These are phyloP conservation scores for Sinhomidia bicolor DNA, from an alignment of 2,888 invertebrate species.

Conservation along the genomic window DNA sequence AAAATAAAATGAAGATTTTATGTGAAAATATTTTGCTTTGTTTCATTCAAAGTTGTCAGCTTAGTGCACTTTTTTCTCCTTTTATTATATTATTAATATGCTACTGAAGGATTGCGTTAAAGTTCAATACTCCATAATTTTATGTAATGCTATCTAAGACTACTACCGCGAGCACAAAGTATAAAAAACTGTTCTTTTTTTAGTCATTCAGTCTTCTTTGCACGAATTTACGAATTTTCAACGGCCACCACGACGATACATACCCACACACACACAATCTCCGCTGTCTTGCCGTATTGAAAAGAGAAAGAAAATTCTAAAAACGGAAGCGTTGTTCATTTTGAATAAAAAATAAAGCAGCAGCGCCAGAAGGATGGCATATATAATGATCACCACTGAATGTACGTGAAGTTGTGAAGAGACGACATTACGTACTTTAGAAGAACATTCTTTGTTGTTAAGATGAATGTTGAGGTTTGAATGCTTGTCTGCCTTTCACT, in stretches of 20 bases:
- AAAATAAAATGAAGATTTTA: constrained; percentile 24
- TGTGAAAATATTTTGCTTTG: not conserved
- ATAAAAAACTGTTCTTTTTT: not conserved
- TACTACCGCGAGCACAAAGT: not conserved
- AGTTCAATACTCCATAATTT: constrained; percentile 29
- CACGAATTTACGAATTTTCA: not conserved
- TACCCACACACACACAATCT: too few species aligned
- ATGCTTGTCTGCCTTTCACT: not conserved
- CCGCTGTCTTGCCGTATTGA: not conserved
- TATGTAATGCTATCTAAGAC: constrained; percentile 18
- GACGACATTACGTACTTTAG: not conserved
- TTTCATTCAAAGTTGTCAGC: not conserved
- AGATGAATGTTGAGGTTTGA: constrained; percentile 16
- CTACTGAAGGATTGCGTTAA: not conserved
- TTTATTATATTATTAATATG: not conserved
- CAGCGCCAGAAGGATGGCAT: not conserved
- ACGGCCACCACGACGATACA: not conserved
- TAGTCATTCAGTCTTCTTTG: not conserved
- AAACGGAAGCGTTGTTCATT: too few species aligned
- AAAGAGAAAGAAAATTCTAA: not conserved
- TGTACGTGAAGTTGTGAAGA: not conserved
- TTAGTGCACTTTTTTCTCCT: too few species aligned
- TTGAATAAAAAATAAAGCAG: not conserved
- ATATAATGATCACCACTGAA: not conserved
- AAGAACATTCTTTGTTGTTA: constrained; percentile 9